phyloP scores from a whole-genome alignment of 2,888 invertebrate genomes.

The Xestia xanthographa region DNA sequence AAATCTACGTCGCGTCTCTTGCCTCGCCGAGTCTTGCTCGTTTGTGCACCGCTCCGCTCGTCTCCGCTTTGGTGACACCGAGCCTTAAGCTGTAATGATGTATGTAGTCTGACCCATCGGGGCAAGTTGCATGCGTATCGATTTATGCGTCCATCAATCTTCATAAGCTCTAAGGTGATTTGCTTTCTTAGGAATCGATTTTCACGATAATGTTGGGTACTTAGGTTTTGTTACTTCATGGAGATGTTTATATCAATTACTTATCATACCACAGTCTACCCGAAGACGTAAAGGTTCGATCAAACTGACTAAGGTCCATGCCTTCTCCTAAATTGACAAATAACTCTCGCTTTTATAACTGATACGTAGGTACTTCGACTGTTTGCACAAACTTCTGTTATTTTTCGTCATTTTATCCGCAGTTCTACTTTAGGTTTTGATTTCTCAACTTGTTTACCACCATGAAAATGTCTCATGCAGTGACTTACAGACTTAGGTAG shows the following conservation, averaged over 20 bases:
- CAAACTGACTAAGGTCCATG: not conserved
- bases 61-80: not conserved
- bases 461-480: no score
- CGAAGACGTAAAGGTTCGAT: not conserved
- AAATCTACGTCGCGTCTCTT: not conserved
- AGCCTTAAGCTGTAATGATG: not conserved
- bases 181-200: conserved; percentile 13
- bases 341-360: not conserved
- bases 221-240: not conserved
- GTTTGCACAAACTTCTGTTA: not conserved
- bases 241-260: not conserved
- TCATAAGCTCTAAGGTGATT: conserved; percentile 8
- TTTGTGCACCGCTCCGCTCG: not conserved
- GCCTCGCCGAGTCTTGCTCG: not conserved
- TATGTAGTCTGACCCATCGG: conserved; percentile 13
- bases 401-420: not conserved
- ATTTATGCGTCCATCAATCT: conserved; percentile 36
- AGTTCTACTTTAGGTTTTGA: not conserved
- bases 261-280: not conserved
- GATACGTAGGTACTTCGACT: not conserved
- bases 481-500: not conserved
- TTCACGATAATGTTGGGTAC: not conserved
- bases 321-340: no score
- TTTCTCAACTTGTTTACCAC: not conserved
- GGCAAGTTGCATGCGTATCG: not conserved